These are phyloP conservation scores for Orthosia gracilis DNA, from an alignment of 2,888 invertebrate genomes.

Conservation along the genomic window DNA sequence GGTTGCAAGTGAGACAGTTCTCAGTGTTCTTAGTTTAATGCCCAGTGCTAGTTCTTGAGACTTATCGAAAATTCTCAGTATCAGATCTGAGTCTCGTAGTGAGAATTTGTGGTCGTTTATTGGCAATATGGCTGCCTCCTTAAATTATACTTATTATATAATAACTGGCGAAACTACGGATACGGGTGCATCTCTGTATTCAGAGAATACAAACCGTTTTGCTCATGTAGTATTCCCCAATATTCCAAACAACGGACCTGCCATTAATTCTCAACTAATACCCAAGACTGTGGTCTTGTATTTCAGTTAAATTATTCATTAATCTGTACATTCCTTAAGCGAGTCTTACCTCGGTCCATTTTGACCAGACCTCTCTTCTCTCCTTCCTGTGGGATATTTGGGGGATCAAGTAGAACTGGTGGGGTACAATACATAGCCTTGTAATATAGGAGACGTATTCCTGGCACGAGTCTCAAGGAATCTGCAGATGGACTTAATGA, in stretches of 20 bases:
- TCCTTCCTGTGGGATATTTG: not conserved
- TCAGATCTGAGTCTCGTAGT: too few species aligned
- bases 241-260: not conserved
- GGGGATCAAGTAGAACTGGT: conserved; percentile 22
- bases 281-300: conserved; percentile 60
- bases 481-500: conserved; percentile 62
- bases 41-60: too few species aligned
- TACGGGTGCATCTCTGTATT: too few species aligned
- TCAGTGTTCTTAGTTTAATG: too few species aligned
- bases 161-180: too few species aligned
- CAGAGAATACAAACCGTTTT: not conserved
- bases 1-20: too few species aligned
- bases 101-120: too few species aligned
- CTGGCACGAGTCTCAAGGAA: conserved; percentile 65
- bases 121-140: too few species aligned
- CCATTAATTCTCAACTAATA: conserved; percentile 46
- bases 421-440: conserved; percentile 29
- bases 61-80: too few species aligned
- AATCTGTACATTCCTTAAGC: conserved; percentile 58
- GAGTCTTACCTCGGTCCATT: conserved; percentile 23
- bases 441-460: conserved; percentile 67
- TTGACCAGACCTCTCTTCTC: not conserved
- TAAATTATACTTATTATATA: too few species aligned
- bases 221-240: not conserved
- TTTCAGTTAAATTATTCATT: conserved; percentile 64